Percentiles rank a stretch among this genome's conserved stretches.
Evolutionary conservation across 2,797 vertebrate genomes (phyloP).

Genomic region (Synaphobranchus kaupii): DNA sequence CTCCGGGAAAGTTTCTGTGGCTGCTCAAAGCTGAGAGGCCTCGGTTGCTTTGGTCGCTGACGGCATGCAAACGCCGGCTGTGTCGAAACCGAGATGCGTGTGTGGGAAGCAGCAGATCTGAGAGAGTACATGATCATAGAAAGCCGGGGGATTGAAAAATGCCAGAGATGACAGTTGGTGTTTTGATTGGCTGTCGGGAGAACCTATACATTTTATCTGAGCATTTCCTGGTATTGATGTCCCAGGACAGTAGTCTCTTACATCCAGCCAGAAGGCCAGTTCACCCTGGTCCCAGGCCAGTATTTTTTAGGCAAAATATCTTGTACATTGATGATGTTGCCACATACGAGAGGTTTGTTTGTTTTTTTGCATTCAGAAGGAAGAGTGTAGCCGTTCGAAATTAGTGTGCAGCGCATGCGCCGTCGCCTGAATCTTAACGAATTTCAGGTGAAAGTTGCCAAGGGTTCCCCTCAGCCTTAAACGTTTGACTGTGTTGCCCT

Average conservation of each 20-base stretch:
- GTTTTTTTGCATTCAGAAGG: too few relatives aligned
- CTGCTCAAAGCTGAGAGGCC: not conserved
- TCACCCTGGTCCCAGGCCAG: not conserved
- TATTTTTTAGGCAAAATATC: not conserved
- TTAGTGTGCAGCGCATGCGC: not conserved
- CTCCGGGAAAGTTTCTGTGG: not conserved
- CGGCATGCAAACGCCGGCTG: constrained; percentile 7
- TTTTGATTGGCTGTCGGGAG: constrained; percentile 62
- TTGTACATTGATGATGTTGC: not conserved
- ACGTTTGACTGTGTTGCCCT: not conserved
- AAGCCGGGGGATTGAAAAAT: constrained; percentile 27
- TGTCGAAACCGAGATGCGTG: not conserved
- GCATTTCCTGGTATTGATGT: constrained; percentile 50
- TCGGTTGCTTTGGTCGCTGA: not conserved
- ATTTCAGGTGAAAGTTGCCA: not conserved
- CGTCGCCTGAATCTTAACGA: not conserved
- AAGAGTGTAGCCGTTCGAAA: not conserved
- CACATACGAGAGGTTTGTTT: not conserved
- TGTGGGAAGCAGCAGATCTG: constrained; percentile 43
- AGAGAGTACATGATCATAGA: constrained; percentile 36
- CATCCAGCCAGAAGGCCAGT: not conserved
- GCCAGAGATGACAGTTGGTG: constrained; percentile 57
- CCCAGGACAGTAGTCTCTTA: not conserved
- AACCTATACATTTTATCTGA: constrained; percentile 47
- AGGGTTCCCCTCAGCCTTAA: not conserved